Evolutionary conservation across 2,888 invertebrate species (phyloP).

Genomic region (Troilus luridus): DNA sequence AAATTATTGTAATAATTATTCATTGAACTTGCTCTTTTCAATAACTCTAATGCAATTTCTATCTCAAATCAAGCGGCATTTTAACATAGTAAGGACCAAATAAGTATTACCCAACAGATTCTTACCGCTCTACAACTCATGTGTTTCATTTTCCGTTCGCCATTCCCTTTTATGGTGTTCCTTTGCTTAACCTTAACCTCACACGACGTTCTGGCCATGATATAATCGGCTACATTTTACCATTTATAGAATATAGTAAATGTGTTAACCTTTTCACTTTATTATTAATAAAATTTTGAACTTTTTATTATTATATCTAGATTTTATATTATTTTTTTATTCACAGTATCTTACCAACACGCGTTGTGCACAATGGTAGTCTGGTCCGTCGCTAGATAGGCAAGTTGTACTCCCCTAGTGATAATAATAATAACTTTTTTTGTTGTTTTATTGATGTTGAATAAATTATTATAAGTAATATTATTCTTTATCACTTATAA

Average conservation of each 20-base stretch:
- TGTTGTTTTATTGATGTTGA: too few relatives aligned
- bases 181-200: neutral
- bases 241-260: neutral
- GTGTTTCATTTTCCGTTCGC: neutral
- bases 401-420: neutral
- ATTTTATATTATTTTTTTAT: neutral
- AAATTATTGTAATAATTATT: neutral
- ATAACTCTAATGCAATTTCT: neutral
- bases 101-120: neutral
- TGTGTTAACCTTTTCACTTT: neutral
- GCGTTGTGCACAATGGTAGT: too few relatives aligned
- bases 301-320: neutral
- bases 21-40: neutral
- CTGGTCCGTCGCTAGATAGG: neutral
- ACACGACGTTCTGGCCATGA: neutral
- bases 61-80: neutral
- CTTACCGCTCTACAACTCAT: neutral
- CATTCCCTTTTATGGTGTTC: neutral
- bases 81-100: neutral
- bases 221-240: neutral
- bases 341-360: too few relatives aligned
- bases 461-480: too few relatives aligned
- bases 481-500: too few relatives aligned
- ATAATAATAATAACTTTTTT: too few relatives aligned
- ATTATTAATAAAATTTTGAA: neutral